Base-by-base conservation (phyloP, 1,140 invertebrate species). In the Laupala kohalensis region DNA sequence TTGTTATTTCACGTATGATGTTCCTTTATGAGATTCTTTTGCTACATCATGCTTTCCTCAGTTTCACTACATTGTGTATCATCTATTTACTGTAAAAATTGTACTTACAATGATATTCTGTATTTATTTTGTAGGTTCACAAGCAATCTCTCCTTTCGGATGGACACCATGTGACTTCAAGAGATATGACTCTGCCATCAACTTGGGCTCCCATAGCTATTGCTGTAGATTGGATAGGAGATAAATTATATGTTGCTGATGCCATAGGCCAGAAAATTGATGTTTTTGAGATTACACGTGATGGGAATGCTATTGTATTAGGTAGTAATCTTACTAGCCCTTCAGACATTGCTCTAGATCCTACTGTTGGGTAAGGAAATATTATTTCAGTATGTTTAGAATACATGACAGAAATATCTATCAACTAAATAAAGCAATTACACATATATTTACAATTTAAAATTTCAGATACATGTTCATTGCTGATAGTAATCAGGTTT, bases 191-290 rank as follows among this genome's bases (percentile, higher is more conserved):
- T 0, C 80, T 92, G 15, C 88, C 90, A 0, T 93, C 91, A 6
- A 91, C 89, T 0, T 97, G 92, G 93, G 87, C 90, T 12, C 96
- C 95, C 0, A 90, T 92, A 2, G 90, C 92, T 2, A 79, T 99
- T 13, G 95, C 96, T 0, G 89, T 98, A n/a, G 97, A 99, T 82
- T 99, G 96, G 94, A 89, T 99, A 23, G 92, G 93, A 0, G 90
- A 97, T 75, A 98, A 97, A 79, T 83, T 99, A 5, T 99, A 99
- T 80, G 92, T 98, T 12, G 93, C 93, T 0, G 97, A 99, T 79
- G 87, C 90, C 24, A 84, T 96, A 13, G 95, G 94, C 0, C 93
- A 96, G 77, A 95, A 93, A 80, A 91, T 99, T 68, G 95, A 98
- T 78, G 89, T 99, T 0, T 95, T 96, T 77, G 94, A 96, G 79